A percentile compares a stretch with the other conserved stretches of the same genome.
Evolutionary conservation across 2,888 invertebrate genomes (phyloP).

Genomic region (Epsilonema sp.): DNA sequence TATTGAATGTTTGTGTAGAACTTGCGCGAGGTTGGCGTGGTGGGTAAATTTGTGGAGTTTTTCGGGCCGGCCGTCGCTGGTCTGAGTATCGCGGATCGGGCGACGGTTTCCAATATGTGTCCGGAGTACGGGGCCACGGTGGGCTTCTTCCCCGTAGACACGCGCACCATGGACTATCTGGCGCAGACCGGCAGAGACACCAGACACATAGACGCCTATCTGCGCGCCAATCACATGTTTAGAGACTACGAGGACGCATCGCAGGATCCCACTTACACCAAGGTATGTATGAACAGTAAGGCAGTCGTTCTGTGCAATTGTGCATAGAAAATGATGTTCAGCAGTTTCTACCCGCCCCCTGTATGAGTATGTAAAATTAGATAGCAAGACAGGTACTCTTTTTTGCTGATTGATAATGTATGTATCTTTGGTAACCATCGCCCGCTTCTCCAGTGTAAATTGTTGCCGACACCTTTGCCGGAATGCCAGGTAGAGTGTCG

Average conservation of each 20-base stretch:
- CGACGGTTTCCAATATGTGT: slow-evolving; percentile 96
- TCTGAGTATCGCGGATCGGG: slow-evolving; percentile 81
- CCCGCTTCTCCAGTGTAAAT: no score
- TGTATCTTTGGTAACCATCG: no score
- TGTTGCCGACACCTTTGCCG: no score
- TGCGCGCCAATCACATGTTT: slow-evolving; percentile 58
- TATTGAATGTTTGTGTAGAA: slow-evolving; percentile 40
- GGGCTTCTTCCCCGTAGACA: slow-evolving; percentile 27
- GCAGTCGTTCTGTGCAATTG: no score
- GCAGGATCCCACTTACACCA: slow-evolving; percentile 22
- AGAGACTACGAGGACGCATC: slow-evolving; percentile 50
- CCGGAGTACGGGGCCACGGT: slow-evolving; percentile 86
- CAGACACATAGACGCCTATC: slow-evolving; percentile 52
- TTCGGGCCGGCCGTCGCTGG: slow-evolving; percentile 77
- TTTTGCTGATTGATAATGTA: no score
- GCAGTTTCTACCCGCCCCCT: no score
- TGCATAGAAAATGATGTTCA: no score
- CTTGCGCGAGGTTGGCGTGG: slow-evolving; percentile 75
- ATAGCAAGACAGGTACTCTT: no score
- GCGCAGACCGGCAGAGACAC: slow-evolving; percentile 47
- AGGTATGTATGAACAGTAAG: no score
- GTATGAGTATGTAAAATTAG: no score
- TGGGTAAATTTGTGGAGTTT: slow-evolving; percentile 96
- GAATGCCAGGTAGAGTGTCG: no score
- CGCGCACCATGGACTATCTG: slow-evolving; percentile 56